Evolutionary conservation across 2,113 vertebrate genomes (phyloP).

Genomic region (Istiophorus platypterus): DNA sequence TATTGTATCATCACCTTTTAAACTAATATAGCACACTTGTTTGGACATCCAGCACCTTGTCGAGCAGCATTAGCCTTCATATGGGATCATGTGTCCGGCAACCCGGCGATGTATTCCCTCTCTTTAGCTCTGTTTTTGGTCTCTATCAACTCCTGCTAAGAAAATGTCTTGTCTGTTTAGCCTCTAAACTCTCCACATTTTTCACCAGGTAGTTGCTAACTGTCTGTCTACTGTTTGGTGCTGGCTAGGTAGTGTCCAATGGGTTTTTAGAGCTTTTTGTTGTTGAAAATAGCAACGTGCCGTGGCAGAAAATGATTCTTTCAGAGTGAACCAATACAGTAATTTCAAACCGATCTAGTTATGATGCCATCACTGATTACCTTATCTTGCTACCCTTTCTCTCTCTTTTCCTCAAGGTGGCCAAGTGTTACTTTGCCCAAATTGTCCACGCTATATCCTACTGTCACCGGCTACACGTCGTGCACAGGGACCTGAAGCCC

Average conservation of each 20-base stretch:
- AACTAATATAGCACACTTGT: neutral
- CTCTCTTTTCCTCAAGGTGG: conserved; percentile 81
- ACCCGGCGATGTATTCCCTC: too few species aligned
- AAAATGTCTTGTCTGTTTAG: neutral
- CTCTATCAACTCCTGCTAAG: neutral
- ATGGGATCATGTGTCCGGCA: too few species aligned
- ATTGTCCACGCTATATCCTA: conserved; percentile 99
- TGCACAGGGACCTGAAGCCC: conserved; percentile 97
- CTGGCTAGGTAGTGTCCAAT: neutral
- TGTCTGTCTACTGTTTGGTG: neutral
- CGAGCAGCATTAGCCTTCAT: neutral
- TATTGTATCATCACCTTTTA: neutral
- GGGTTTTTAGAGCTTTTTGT: neutral
- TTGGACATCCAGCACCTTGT: too few species aligned
- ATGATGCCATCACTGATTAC: neutral
- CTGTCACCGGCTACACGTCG: conserved; percentile 97
- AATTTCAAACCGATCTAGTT: neutral
- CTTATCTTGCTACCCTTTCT: neutral
- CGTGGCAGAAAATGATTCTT: too few species aligned
- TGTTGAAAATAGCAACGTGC: neutral
- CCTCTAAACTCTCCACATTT: neutral
- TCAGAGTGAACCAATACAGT: neutral
- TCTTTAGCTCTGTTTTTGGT: neutral
- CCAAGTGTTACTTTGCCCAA: conserved; percentile 98
- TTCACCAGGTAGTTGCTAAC: neutral